Evolutionary conservation across 2,113 vertebrate genomes (phyloP), one percentile per base, ranked within the genome.

Genomic region (Mandrillus leucophaeus): DNA sequence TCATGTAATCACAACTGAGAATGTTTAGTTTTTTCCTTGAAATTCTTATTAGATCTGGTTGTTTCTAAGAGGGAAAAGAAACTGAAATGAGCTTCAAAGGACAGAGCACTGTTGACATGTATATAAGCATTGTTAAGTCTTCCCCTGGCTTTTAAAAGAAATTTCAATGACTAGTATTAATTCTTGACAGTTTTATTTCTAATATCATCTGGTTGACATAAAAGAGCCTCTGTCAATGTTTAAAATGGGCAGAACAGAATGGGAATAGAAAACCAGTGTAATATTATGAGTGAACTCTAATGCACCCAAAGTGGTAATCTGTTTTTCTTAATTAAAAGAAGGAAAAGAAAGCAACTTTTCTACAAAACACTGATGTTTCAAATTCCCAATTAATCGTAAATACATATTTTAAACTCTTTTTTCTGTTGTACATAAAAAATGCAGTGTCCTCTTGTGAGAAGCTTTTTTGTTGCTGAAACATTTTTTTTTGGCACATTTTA

Each of bases 31-130:
- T 78, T 18, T 6, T n/a, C 52, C 48, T 98, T 96, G 80, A 97
- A 98, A 88, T 68, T 79, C 95, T 97, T 98, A 93, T 96, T 95
- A 97, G 89, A 97, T 96, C 32, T 93, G 96, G 84, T 66, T 97
- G 57, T 38, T 98, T 78, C 52, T 87, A n/a, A 70, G 96, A 97
- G 96, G 80, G 93, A 83, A 90, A 14, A 88, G 8, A 61, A 96
- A 66, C 78, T 95, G 92, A 73, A 97, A 96, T 17, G 79, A 97
- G 52, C 79, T 97, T 86, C 75, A 93, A 93, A 97, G 92, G 97
- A 97, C 90, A 85, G 52, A 93, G 48, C 40, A 7, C 25, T 88
- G 59, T 95, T 97, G 97, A 90, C 75, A 96, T 59, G 72, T 96
- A 89, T 50, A 32, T 50, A 92, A 96, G 35, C 94, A 96, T 94